phyloP scores from a whole-genome alignment of 2,113 vertebrate species.

The Hippopotamus amphibius region DNA sequence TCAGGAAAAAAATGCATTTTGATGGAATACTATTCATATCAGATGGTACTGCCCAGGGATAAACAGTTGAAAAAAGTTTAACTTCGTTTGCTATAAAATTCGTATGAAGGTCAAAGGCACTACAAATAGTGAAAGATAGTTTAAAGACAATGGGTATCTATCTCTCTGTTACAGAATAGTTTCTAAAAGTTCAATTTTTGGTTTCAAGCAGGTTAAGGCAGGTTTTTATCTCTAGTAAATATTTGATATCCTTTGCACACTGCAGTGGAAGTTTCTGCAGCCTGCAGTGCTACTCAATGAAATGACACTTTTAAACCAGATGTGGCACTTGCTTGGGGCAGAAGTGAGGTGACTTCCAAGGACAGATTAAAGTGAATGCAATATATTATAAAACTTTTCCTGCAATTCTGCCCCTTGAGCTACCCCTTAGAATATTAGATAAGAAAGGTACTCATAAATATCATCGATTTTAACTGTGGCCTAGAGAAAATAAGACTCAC shows the following conservation, averaged over 20 bases:
- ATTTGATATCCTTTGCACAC: constrained; percentile 36
- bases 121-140: constrained; percentile 63
- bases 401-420: constrained; percentile 12
- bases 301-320: constrained; percentile 67
- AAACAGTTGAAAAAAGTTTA: constrained; percentile 76
- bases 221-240: constrained; percentile 63
- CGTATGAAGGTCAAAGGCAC: constrained; percentile 80
- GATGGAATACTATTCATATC: constrained; percentile 81
- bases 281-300: neutral
- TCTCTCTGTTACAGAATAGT: constrained; percentile 54
- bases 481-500: neutral
- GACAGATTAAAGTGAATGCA: constrained; percentile 48
- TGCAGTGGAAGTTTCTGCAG: constrained; percentile 37
- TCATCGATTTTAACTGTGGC: neutral
- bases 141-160: constrained; percentile 65
- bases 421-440: neutral
- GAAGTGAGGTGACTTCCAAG: constrained; percentile 44
- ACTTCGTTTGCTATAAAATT: constrained; percentile 75
- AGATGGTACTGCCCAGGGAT: constrained; percentile 78
- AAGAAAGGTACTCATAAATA: constrained; percentile 39
- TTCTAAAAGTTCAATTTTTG: constrained; percentile 60
- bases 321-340: constrained; percentile 64
- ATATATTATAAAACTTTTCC: constrained; percentile 3
- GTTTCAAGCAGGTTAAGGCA: constrained; percentile 37
- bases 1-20: constrained; percentile 80